Evolutionary conservation across 2,113 vertebrate genomes (phyloP).

Genomic region (Crotalus helleri): DNA sequence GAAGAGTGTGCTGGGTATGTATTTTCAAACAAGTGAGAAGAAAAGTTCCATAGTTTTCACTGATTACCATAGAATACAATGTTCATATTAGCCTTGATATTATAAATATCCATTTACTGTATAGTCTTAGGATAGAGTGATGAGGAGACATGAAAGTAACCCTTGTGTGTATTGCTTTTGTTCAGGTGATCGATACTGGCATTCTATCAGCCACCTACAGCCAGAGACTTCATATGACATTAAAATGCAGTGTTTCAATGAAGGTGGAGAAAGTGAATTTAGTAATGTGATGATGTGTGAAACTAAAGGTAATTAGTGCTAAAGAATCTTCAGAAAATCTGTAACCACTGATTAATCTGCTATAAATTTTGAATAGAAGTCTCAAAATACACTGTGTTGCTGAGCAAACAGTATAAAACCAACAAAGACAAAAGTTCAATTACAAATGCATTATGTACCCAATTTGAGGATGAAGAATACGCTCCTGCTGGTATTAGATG

Average conservation of each 20-base stretch:
- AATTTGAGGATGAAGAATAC: background rate
- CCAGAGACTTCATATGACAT: conserved; percentile 96
- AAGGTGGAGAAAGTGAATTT: conserved; percentile 94
- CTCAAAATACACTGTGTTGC: background rate
- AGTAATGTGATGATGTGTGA: conserved; percentile 98
- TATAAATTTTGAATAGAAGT: background rate
- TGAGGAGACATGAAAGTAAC: rapidly evolving
- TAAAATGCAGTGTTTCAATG: conserved; percentile 98
- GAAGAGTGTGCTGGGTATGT: background rate
- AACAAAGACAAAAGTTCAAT: background rate
- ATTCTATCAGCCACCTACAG: conserved; percentile 93
- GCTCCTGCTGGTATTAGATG: background rate
- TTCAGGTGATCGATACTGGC: conserved; percentile 87
- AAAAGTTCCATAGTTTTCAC: background rate
- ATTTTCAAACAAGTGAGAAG: too few relatives aligned
- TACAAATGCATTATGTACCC: background rate
- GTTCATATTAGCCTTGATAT: background rate
- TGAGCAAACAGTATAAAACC: background rate
- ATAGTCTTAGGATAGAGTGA: background rate
- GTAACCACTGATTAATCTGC: background rate
- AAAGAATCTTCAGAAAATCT: background rate
- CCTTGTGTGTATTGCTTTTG: background rate
- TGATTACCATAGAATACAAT: background rate
- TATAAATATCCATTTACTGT: background rate
- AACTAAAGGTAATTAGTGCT: conserved; percentile 84